Base-by-base conservation (phyloP, 2,113 vertebrate species). In the Paradoxurus hermaphroditus region DNA sequence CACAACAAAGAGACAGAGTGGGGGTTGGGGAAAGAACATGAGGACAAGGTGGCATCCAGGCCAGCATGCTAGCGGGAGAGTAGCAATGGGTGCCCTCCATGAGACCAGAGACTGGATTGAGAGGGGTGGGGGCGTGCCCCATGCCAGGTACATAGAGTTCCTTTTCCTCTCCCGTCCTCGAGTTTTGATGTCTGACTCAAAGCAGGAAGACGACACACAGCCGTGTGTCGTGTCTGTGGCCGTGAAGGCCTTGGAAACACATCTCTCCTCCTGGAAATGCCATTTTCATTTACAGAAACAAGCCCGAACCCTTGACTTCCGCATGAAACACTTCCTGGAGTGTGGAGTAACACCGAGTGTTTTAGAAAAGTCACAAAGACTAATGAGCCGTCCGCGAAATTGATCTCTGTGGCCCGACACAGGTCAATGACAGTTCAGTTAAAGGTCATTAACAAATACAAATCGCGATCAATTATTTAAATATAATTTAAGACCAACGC, bases 391-490 rank as follows among this genome's bases (percentile, higher is more conserved):
- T 29, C 85, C 72, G 34, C 81, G 56, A 27, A 79, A 96, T 75
- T 27, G 94, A 96, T 86, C 90, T 83, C 82, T n/a, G 63, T 51
- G 84, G 81, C 59, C 46, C 51, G 27, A 36, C 2, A 2, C 56
- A 25, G 94, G 85, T 78, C 97, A 95, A 49, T 36, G 94, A 85
- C 70, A 88, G 97, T 93, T 97, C 94, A 92, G 70, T 91, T 84
- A 95, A 92, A 97, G 96, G 96, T 92, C 86, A 85, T 97, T 95
- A 96, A 97, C 86, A 96, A 94, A 91, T 73, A 88, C 87, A 95
- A 96, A 51, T 73, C 2, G 62, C 11, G 72, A 97, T 98, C 96
- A 94, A 97, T 98, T 96, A 97, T 98, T 97, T 95, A 98, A 97
- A 97, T 94, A 49, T 41, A 39, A 82, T 25, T 92, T 77, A 95